Percentiles rank a stretch among this genome's conserved stretches.
These are phyloP conservation scores for Seladonia tumulorum DNA, from an alignment of 2,888 invertebrate species.

Conservation along the genomic window DNA sequence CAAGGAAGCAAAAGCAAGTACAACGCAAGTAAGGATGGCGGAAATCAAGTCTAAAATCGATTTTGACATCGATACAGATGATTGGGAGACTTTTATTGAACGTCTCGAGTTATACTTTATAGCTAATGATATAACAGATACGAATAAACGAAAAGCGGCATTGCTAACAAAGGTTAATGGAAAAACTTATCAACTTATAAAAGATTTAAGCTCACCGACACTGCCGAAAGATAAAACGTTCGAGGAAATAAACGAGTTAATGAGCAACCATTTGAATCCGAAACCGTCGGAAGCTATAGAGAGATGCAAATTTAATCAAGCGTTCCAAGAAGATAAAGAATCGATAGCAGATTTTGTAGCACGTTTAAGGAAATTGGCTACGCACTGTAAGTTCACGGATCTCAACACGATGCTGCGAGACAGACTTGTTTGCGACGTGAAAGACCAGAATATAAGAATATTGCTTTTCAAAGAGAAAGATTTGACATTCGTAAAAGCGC, in stretches of 20 bases:
- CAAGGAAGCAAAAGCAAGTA: too few species aligned
- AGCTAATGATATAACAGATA: not conserved
- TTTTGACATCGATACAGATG: too few species aligned
- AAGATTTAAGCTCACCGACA: too few species aligned
- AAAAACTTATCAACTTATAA: too few species aligned
- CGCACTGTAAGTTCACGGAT: not conserved
- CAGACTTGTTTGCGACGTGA: not conserved
- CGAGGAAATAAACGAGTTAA: not conserved
- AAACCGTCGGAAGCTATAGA: constrained; percentile 11
- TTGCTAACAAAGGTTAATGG: not conserved
- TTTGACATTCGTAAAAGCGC: not conserved
- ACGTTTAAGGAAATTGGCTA: not conserved
- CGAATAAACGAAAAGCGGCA: not conserved
- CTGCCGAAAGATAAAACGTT: not conserved
- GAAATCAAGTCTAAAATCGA: too few species aligned
- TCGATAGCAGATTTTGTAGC: not conserved
- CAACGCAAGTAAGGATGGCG: too few species aligned
- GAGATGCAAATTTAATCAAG: not conserved
- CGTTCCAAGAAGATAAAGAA: not conserved
- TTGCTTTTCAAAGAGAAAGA: not conserved
- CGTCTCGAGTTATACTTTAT: constrained; percentile 1
- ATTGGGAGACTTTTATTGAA: too few species aligned
- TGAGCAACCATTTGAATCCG: not conserved
- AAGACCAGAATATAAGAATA: not conserved
- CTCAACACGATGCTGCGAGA: not conserved